Evolutionary conservation across 2,113 vertebrate genomes (phyloP), one percentile per base, ranked within the genome.

Genomic region (Lichenostomus cassidix): DNA sequence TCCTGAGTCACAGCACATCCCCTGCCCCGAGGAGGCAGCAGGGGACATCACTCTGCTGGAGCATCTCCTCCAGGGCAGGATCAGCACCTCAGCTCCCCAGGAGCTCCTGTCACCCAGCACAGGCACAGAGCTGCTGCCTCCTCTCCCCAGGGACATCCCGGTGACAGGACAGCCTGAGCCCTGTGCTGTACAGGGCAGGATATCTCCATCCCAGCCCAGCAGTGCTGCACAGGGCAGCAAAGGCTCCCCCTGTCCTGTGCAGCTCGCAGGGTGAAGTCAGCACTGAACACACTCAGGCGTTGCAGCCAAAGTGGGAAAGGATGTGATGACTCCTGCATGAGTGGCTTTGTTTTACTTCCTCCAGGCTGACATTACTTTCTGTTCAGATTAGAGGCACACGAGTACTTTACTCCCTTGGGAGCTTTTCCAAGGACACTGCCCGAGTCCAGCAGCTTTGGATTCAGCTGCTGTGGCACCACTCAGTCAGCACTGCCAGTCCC

Each of bases 61-160:
- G 16, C 41, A 33, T 5, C 64, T 64, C 9, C 64, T 41, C 12
- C 55, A 23, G 78, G 69, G 10, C 0, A 9, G 8, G 55, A 12
- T 1, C 1, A 2, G 1, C 3, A 13, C 18, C n/a, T n/a, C 56
- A 15, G 63, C 68, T 49, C 52, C 39, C 1, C 4, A 60, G 79
- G 46, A 62, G 59, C 42, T 42, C 42, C 42, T 42, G 42, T 42
- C 16, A 14, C 42, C 42, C 13, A 42, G 14, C 1, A 0, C 29
- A 5, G n/a, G 3, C 56, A 8, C 0, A 0, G n/a, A 58, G 60
- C 67, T 4, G 9, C 39, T 37, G 23, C 64, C 49, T n/a, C 64
- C 59, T 23, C 13, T 37, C 21, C 29, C 39, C 8, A 0, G 62
- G 7, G 25, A 15, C 0, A 2, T 3, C 12, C 31, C 0, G 0